phyloP scores from a whole-genome alignment of 2,888 invertebrate genomes.

The Morinoia aosen region DNA sequence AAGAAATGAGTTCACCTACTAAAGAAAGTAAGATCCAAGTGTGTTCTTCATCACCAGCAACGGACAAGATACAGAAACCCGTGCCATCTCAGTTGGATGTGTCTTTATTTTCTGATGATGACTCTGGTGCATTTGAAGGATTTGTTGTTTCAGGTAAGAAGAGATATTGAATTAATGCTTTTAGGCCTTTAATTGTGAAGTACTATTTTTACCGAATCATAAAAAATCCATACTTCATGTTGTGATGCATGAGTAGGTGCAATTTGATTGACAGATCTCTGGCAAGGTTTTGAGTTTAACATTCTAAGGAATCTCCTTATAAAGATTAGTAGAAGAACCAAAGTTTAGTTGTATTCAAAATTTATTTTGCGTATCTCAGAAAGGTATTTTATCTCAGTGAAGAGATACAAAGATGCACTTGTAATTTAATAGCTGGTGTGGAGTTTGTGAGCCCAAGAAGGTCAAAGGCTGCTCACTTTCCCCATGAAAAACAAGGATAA shows the following conservation, averaged over 20 bases:
- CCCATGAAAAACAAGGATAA: too few relatives aligned
- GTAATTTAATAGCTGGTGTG: too few relatives aligned
- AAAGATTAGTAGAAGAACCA: background rate
- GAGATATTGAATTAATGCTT: background rate
- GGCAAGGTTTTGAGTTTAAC: background rate
- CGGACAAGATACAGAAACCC: background rate
- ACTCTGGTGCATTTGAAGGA: constrained; percentile 18
- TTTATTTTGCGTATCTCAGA: background rate
- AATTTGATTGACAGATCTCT: background rate
- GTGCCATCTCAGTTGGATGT: background rate
- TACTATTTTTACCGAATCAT: background rate
- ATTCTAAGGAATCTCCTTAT: background rate
- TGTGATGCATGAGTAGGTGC: background rate
- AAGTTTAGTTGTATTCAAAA: background rate
- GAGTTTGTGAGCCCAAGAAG: too few relatives aligned
- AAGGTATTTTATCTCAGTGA: too few relatives aligned
- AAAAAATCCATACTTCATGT: background rate
- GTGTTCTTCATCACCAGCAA: background rate
- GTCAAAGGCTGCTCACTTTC: too few relatives aligned
- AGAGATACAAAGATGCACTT: too few relatives aligned
- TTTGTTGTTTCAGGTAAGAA: background rate
- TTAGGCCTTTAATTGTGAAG: background rate
- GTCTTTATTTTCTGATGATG: background rate
- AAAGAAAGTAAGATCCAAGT: background rate
- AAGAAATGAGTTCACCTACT: background rate